phyloP scores from a whole-genome alignment of 2,797 vertebrate genomes.

The Siniperca obscura region DNA sequence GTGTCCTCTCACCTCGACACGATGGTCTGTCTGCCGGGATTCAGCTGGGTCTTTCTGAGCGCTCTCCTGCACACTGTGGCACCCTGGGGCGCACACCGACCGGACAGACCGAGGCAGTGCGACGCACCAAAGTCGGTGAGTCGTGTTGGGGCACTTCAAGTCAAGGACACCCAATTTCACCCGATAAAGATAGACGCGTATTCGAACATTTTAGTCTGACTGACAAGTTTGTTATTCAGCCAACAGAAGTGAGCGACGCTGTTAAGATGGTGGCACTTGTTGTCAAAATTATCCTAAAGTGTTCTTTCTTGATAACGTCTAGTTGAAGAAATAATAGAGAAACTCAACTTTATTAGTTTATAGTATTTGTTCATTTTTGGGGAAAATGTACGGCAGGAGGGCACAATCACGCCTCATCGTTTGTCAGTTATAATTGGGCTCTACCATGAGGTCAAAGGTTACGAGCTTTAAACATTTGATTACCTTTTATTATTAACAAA shows the following conservation, averaged over 20 bases:
- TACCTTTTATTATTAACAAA: background rate
- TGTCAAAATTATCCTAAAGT: background rate
- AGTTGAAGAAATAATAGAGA: background rate
- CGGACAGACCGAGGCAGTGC: conserved; percentile 86
- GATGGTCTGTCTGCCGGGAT: conserved; percentile 83
- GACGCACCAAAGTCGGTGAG: conserved; percentile 91
- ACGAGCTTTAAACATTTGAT: background rate
- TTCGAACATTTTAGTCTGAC: no score
- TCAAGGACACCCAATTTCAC: background rate
- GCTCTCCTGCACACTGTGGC: conserved; percentile 84
- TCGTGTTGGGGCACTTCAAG: conserved; percentile 38
- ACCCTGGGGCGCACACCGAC: conserved; percentile 82
- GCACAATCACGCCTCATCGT: background rate
- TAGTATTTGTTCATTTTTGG: background rate
- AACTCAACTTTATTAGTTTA: background rate
- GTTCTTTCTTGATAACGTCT: background rate
- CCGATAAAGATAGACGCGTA: background rate
- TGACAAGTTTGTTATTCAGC: background rate
- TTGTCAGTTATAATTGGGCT: background rate
- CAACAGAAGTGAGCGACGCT: background rate
- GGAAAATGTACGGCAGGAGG: background rate
- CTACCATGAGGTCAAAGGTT: conserved; percentile 27
- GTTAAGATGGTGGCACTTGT: conserved; percentile 15
- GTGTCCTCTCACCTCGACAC: conserved; percentile 80
- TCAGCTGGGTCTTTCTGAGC: conserved; percentile 86